phyloP scores from a whole-genome alignment of 1,140 invertebrate species.

The Pseudachorutes palmiensis region DNA sequence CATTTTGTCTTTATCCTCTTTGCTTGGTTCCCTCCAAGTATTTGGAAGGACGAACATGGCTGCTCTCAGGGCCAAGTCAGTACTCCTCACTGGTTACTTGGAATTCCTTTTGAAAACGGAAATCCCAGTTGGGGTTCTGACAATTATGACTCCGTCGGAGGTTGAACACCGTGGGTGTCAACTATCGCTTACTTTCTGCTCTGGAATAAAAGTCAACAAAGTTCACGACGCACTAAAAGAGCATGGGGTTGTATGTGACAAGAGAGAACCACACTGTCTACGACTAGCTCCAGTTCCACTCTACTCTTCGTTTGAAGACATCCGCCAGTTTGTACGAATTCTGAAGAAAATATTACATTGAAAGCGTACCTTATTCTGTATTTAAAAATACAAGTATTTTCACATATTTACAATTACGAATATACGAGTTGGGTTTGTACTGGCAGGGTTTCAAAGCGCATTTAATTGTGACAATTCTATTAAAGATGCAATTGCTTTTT shows the following conservation, averaged over 20 bases:
- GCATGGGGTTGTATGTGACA: neutral
- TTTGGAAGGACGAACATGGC: neutral
- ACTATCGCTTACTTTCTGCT: neutral
- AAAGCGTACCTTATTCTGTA: neutral
- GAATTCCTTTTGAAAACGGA: conserved; percentile 1
- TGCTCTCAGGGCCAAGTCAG: neutral
- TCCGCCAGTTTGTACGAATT: neutral
- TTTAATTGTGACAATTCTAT: too few relatives aligned
- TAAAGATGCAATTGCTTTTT: too few relatives aligned
- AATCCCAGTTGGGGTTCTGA: neutral
- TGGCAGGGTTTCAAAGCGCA: too few relatives aligned
- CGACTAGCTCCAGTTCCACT: neutral
- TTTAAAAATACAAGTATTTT: too few relatives aligned
- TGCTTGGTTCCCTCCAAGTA: neutral
- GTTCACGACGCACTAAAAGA: neutral
- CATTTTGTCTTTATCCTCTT: neutral
- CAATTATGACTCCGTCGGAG: neutral
- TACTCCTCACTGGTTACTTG: neutral
- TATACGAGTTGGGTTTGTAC: too few relatives aligned
- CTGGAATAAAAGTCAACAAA: neutral
- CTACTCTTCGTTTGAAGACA: neutral
- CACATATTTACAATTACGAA: too few relatives aligned
- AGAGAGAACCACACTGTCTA: conserved; percentile 1
- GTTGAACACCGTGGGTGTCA: neutral
- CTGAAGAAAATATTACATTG: neutral